These are phyloP conservation scores for Cephalopholis sonnerati DNA, from an alignment of 2,113 vertebrate genomes.

Conservation along the genomic window DNA sequence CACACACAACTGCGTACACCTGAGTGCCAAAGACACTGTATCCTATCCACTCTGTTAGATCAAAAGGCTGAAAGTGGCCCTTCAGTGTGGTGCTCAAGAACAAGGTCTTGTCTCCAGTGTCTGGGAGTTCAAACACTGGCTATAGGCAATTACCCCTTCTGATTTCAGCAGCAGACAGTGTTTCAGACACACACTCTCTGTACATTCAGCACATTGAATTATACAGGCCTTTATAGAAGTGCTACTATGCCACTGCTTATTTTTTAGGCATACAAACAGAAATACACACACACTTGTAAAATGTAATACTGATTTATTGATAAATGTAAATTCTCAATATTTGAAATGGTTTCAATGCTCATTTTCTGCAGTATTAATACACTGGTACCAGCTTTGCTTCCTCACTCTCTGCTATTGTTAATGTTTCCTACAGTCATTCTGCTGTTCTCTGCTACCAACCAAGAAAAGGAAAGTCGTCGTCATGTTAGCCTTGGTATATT, in stretches of 20 bases:
- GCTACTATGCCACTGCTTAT: conserved; percentile 32
- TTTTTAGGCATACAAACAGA: conserved; percentile 7
- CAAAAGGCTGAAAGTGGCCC: conserved; percentile 16
- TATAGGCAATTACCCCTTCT: conserved; percentile 49
- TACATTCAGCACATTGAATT: conserved; percentile 49
- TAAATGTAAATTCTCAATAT: too few relatives aligned
- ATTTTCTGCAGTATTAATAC: too few relatives aligned
- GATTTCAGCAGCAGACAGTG: conserved; percentile 43
- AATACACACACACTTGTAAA: too few relatives aligned
- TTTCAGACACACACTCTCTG: conserved; percentile 42
- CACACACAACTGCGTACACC: neutral
- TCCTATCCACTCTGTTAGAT: conserved; percentile 4
- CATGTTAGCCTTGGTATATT: too few relatives aligned
- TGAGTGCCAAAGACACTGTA: conserved; percentile 5
- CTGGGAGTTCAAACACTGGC: conserved; percentile 38
- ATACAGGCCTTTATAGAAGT: conserved; percentile 20
- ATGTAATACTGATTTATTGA: too few relatives aligned
- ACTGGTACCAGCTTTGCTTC: too few relatives aligned
- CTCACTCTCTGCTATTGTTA: too few relatives aligned
- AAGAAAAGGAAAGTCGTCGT: too few relatives aligned
- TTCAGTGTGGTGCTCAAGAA: conserved; percentile 30
- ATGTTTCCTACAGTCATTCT: too few relatives aligned
- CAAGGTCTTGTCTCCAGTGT: conserved; percentile 40
- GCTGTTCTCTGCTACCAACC: too few relatives aligned
- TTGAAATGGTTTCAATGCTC: too few relatives aligned